Percentiles rank a stretch among this genome's conserved stretches.
phyloP scores from a whole-genome alignment of 2,113 vertebrate species.

The Tetrao urogallus region DNA sequence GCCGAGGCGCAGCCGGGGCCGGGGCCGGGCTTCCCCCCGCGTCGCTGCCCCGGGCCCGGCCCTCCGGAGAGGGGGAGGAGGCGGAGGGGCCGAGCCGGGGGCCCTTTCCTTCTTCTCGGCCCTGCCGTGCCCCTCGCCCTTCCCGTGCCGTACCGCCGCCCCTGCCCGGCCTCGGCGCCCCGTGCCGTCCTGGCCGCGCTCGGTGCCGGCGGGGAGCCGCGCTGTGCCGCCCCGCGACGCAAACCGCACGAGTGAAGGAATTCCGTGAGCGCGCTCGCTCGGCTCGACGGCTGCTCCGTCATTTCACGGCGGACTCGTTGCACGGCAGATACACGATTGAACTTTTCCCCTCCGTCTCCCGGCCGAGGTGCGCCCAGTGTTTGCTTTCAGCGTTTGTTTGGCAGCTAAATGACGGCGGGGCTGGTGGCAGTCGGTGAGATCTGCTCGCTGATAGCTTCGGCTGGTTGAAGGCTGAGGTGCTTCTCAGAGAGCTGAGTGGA shows the following conservation, averaged over 20 bases:
- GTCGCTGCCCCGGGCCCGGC: too few relatives aligned
- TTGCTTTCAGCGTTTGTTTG: not conserved
- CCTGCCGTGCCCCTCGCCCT: too few relatives aligned
- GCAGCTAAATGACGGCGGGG: accelerated
- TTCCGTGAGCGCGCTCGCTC: not conserved
- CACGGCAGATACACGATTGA: not conserved
- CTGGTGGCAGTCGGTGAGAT: not conserved
- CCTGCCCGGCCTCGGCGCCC: too few relatives aligned
- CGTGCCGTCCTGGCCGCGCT: too few relatives aligned
- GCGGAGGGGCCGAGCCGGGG: too few relatives aligned
- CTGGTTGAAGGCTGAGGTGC: not conserved
- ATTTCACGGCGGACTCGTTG: not conserved
- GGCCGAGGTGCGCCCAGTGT: not conserved
- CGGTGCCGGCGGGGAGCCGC: not conserved
- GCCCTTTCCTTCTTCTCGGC: too few relatives aligned
- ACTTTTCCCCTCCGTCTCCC: not conserved
- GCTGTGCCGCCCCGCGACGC: not conserved
- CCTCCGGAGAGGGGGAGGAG: too few relatives aligned
- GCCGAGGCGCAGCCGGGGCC: too few relatives aligned
- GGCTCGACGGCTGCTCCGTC: accelerated
- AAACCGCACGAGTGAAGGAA: not conserved
- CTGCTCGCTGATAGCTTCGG: too few relatives aligned
- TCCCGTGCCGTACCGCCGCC: too few relatives aligned
- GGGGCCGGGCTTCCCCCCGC: too few relatives aligned
- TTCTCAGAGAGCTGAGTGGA: not conserved